A percentile compares a stretch with the other conserved stretches of the same genome.
phyloP scores from a whole-genome alignment of 2,888 invertebrate species.

The Phyllotreta cruciferae region DNA sequence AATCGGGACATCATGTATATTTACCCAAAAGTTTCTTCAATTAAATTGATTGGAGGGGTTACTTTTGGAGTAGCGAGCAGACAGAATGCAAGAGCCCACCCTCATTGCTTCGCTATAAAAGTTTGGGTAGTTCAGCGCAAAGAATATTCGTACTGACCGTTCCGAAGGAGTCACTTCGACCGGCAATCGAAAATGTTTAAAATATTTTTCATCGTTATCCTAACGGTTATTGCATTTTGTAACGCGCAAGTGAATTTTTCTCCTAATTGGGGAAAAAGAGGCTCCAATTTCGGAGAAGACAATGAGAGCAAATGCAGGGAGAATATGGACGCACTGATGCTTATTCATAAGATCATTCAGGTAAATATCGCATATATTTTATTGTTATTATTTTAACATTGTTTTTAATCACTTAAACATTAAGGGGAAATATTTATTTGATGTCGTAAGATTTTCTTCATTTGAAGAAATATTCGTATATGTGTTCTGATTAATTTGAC shows the following conservation, averaged over 20 bases:
- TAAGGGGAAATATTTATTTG: neutral
- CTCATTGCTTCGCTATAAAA: constrained; percentile 39
- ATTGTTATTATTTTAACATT: neutral
- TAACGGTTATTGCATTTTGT: constrained; percentile 49
- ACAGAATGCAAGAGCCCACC: constrained; percentile 17
- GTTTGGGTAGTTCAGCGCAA: constrained; percentile 30
- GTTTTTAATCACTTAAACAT: neutral
- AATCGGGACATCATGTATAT: constrained; percentile 36
- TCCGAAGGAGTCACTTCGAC: constrained; percentile 28
- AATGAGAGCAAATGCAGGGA: constrained; percentile 61
- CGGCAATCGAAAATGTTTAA: constrained; percentile 32
- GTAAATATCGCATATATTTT: constrained; percentile 51
- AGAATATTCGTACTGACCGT: constrained; percentile 39
- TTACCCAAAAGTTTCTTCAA: constrained; percentile 51
- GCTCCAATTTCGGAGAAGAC: constrained; percentile 44
- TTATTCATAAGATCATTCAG: constrained; percentile 68
- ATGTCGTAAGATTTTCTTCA: no score
- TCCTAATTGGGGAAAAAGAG: constrained; percentile 58
- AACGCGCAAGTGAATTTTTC: constrained; percentile 57
- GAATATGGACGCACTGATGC: constrained; percentile 64
- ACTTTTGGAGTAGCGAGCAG: constrained; percentile 30
- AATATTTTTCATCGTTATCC: constrained; percentile 39
- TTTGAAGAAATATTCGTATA: neutral
- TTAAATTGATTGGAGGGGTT: constrained; percentile 50
- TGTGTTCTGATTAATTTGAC: neutral